Evolutionary conservation across 2,113 vertebrate genomes (phyloP).

Genomic region (Carassius gibelio): DNA sequence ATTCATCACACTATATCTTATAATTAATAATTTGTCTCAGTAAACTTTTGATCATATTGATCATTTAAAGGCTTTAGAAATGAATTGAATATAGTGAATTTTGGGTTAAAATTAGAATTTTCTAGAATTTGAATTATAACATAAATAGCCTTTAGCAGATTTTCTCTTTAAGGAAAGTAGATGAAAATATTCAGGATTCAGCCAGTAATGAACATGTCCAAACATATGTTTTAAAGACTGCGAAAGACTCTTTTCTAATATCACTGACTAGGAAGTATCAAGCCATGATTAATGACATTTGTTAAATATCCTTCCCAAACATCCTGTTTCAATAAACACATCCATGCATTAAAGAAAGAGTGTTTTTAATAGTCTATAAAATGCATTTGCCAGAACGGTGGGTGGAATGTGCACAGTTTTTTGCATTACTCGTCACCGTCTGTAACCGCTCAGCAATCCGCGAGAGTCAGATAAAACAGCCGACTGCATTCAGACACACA

Average conservation of each 20-base stretch:
- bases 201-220: background rate
- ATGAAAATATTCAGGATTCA: background rate
- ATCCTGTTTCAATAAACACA: background rate
- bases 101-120: background rate
- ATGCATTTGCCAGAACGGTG: background rate
- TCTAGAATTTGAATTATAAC: background rate
- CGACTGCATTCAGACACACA: constrained; percentile 20
- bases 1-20: background rate
- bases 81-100: background rate
- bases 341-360: background rate
- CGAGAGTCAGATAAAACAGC: constrained; percentile 3
- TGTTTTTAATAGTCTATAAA: background rate
- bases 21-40: background rate
- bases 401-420: background rate
- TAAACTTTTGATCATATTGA: background rate
- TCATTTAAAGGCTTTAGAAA: background rate
- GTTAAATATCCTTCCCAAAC: background rate
- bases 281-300: background rate
- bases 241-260: no score
- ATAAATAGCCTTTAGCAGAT: background rate
- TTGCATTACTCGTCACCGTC: background rate
- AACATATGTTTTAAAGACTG: background rate
- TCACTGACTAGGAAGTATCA: background rate
- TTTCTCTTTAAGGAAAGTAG: background rate
- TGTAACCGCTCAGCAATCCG: constrained; percentile 8